These are phyloP conservation scores for Centropyge bicolor DNA, from an alignment of 2,797 vertebrate genomes.

Conservation along the genomic window DNA sequence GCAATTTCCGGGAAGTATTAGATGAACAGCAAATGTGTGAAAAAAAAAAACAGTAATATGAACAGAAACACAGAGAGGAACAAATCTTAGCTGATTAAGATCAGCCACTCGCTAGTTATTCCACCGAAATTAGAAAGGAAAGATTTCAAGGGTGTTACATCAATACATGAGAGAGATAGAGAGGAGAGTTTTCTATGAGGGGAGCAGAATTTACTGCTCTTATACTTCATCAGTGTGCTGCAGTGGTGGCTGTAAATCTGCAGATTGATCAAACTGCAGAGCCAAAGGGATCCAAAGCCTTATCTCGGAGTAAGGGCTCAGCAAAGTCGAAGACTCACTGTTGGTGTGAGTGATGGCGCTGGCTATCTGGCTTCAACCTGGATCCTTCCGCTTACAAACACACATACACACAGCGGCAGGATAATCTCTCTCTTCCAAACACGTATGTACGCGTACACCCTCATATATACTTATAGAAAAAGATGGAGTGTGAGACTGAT, in stretches of 20 bases:
- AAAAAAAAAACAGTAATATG: constrained; percentile 36
- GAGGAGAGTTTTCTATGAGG: constrained; percentile 68
- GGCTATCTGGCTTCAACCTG: constrained; percentile 61
- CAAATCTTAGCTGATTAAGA: constrained; percentile 63
- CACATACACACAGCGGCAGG: constrained; percentile 24
- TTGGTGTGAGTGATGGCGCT: constrained; percentile 74
- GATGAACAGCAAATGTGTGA: constrained; percentile 39
- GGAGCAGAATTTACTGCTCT: constrained; percentile 79
- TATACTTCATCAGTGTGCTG: constrained; percentile 81
- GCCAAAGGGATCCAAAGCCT: constrained; percentile 76
- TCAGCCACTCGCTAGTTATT: constrained; percentile 66
- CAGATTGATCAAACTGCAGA: constrained; percentile 82
- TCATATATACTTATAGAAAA: constrained; percentile 18
- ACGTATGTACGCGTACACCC: constrained; percentile 8
- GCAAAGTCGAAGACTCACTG: constrained; percentile 74
- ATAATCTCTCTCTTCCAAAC: constrained; percentile 26
- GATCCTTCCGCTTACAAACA: constrained; percentile 45
- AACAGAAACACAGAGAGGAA: constrained; percentile 54
- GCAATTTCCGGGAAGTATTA: constrained; percentile 56
- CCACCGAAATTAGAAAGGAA: constrained; percentile 60
- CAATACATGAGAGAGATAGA: constrained; percentile 71
- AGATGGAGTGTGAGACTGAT: constrained; percentile 27
- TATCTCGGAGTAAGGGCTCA: constrained; percentile 80
- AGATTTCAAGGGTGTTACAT: constrained; percentile 79
- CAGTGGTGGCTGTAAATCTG: constrained; percentile 81